Base-by-base conservation (phyloP, 2,888 invertebrate species). In the Perizoma flavofasciatum region DNA sequence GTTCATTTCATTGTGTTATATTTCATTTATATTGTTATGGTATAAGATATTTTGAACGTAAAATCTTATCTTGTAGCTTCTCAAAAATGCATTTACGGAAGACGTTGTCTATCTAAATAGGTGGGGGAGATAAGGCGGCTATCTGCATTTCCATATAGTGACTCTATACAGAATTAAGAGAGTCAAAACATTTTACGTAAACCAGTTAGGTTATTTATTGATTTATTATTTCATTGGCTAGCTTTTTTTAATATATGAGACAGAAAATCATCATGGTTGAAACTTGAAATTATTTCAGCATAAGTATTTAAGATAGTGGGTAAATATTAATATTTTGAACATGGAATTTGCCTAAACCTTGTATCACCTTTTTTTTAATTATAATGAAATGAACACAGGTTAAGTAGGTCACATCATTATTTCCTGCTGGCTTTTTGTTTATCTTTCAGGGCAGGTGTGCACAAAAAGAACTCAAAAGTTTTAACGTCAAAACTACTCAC, bases 51-150 rank as follows among this genome's bases (percentile, higher is more conserved):
- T 79, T 78, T 72, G 76, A 74, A 75, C 86, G 81, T 86, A 85
- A 85, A 87, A 82, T 78, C 79, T 86, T 87, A 86, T 86, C 87
- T 81, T 59, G 67, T 66, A 74, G 73, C 74, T 82, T 78, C 79
- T 82, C 77, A 79, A 82, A 85, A 83, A 84, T 86, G 85, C 86
- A 86, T 84, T 77, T 79, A 79, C 81, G 85, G 83, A 86, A 85
- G 82, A 75, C 79, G 73, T 73, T 71, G 75, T 82, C 71, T 85
- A 85, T 85, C 83, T 85, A 81, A 81, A 83, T 80, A 83, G 85
- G 80, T 72, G 77, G 86, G 86, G 87, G 79, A 86, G 87, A 86
- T 86, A 88, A 86, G 82, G 64, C 73, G 80, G 80, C 83, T 83
- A 85, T 86, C 79, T 83, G 84, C 82, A 85, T 75, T 82, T 73